phyloP scores from a whole-genome alignment of 53 echinoderm and acorn worm species.

The Pentamera pediparva region DNA sequence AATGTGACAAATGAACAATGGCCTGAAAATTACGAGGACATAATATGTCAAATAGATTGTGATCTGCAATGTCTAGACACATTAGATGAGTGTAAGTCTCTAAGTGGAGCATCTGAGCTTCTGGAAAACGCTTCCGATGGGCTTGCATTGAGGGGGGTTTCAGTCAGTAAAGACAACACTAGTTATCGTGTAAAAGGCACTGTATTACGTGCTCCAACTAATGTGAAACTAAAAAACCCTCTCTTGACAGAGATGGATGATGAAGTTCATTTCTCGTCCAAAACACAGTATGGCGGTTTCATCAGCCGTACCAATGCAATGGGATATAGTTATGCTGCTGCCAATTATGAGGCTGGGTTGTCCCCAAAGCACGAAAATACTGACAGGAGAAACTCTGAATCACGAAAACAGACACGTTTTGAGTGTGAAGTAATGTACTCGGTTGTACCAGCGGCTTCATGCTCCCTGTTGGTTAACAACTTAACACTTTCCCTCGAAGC shows the following conservation, averaged over 20 bases:
- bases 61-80: too few species aligned
- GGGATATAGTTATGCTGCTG: conserved; percentile 27
- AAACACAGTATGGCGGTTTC: conserved; percentile 31
- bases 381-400: not conserved
- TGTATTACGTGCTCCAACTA: conserved; percentile 25
- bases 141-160: conserved; percentile 26
- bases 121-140: conserved; percentile 33
- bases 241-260: conserved; percentile 13
- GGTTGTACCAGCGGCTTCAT: conserved; percentile 24
- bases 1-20: too few species aligned
- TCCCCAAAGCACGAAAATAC: conserved; percentile 11
- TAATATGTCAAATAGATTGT: too few species aligned
- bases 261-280: conserved; percentile 16
- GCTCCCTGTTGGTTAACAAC: conserved; percentile 16
- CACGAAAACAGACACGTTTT: conserved; percentile 18
- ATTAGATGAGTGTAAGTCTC: too few species aligned
- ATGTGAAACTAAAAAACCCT: conserved; percentile 21
- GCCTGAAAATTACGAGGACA: too few species aligned
- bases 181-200: conserved; percentile 24
- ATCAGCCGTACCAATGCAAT: conserved; percentile 14
- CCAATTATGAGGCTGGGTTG: not conserved
- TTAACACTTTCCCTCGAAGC: conserved; percentile 18
- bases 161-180: conserved; percentile 1
- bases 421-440: conserved; percentile 30
- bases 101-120: conserved; percentile 27